A percentile compares a stretch with the other conserved stretches of the same genome.
Conservation (phyloP, 2,797 vertebrate species). For the Sebastes nivosus region DNA sequence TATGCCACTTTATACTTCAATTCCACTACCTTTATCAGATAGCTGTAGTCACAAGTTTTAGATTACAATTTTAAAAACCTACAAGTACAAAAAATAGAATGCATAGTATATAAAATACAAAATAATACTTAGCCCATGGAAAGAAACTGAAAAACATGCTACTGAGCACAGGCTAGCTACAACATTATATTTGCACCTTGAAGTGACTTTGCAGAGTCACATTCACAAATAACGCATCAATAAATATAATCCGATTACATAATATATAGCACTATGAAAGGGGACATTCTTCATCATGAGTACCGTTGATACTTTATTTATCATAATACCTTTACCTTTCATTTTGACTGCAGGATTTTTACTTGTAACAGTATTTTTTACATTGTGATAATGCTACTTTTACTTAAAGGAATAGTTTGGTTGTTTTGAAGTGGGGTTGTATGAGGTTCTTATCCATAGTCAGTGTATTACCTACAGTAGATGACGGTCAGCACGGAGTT, state of each 20-base stretch:
- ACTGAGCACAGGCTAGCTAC: no score
- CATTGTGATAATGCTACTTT: no score
- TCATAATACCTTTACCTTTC: background rate
- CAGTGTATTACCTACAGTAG: no score
- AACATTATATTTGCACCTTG: no score
- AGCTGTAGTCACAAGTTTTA: background rate
- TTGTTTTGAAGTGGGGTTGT: no score
- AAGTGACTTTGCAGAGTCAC: no score
- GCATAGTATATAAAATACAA: background rate
- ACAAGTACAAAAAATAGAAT: background rate
- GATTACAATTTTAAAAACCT: background rate
- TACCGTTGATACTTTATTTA: background rate
- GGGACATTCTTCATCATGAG: background rate
- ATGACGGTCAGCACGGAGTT: no score
- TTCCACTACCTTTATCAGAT: background rate
- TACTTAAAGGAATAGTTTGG: no score
- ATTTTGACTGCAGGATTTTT: background rate
- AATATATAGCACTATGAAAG: background rate
- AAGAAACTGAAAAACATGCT: background rate
- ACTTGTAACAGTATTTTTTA: background rate
- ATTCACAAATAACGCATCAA: no score
- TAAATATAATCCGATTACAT: background rate
- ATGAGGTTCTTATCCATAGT: no score
- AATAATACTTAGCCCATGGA: background rate
- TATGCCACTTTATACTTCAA: no score